Percentiles rank a stretch among this genome's conserved stretches.
Evolutionary conservation across 2,888 invertebrate species (phyloP).

Genomic region (Chrysolina haemoptera): DNA sequence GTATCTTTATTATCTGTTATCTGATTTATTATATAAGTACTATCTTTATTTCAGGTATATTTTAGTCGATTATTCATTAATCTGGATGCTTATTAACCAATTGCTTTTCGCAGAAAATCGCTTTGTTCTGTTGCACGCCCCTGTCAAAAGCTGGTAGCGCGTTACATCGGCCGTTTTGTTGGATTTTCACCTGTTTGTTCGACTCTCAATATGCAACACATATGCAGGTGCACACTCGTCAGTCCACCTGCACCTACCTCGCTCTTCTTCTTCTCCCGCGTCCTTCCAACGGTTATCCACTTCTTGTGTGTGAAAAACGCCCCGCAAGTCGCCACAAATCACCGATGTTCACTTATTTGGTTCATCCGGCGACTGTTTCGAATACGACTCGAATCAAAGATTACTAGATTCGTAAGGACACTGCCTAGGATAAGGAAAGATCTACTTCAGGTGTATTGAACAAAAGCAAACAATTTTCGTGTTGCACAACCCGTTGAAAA

Average conservation of each 20-base stretch:
- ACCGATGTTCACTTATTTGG: slow-evolving; percentile 11
- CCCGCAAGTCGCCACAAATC: slow-evolving; percentile 9
- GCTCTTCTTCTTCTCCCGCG: slow-evolving; percentile 13
- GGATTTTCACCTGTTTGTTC: slow-evolving; percentile 40
- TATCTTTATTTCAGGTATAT: too few relatives aligned
- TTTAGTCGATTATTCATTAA: background rate
- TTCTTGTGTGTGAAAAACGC: slow-evolving; percentile 18
- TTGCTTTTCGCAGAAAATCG: background rate
- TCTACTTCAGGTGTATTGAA: background rate
- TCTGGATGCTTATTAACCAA: too few relatives aligned
- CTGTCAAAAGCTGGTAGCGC: slow-evolving; percentile 15
- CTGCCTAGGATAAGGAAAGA: background rate
- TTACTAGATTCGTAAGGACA: background rate
- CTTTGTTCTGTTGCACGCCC: background rate
- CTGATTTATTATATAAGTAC: too few relatives aligned
- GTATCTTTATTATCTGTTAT: too few relatives aligned
- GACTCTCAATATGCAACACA: slow-evolving; percentile 29
- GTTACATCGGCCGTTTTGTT: slow-evolving; percentile 34
- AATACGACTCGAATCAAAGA: background rate
- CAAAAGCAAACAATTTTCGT: too few relatives aligned
- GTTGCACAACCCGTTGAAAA: too few relatives aligned
- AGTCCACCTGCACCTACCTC: slow-evolving; percentile 32
- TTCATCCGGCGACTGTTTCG: background rate
- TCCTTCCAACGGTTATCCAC: slow-evolving; percentile 21
- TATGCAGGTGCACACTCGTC: slow-evolving; percentile 30